Conservation (phyloP, 1,140 invertebrate genomes). For the Drosophila nigrodunni region DNA sequence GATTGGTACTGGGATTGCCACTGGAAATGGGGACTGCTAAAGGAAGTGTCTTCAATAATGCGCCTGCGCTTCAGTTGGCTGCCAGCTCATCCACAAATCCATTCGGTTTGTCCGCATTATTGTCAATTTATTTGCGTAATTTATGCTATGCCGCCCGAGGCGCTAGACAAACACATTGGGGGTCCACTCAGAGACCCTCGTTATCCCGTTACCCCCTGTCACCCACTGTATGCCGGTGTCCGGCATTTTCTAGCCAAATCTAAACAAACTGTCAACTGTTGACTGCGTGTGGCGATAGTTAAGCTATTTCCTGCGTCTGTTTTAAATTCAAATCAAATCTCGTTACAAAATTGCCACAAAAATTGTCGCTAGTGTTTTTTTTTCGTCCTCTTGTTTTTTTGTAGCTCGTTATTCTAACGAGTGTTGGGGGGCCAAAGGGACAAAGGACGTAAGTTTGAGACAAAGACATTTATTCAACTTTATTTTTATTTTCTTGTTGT, state of each 20-base stretch:
- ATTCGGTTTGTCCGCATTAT: constrained; percentile 59
- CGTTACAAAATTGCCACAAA: constrained; percentile 71
- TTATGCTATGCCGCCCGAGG: constrained; percentile 67
- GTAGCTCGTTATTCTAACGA: constrained; percentile 59
- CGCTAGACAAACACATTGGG: constrained; percentile 48
- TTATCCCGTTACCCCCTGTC: background rate
- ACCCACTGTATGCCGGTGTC: too few relatives aligned
- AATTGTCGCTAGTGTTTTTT: constrained; percentile 7
- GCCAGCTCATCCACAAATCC: constrained; percentile 19
- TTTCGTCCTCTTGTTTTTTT: constrained; percentile 12
- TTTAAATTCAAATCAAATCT: constrained; percentile 84
- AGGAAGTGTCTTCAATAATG: background rate
- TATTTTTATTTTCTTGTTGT: background rate
- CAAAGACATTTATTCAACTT: background rate
- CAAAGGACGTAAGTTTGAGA: background rate
- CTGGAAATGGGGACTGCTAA: too few relatives aligned
- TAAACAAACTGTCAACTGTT: constrained; percentile 49
- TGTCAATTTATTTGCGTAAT: constrained; percentile 83
- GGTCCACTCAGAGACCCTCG: constrained; percentile 13
- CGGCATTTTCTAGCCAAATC: background rate
- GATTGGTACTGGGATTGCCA: background rate
- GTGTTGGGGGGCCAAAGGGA: background rate
- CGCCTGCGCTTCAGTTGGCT: constrained; percentile 16
- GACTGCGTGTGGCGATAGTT: constrained; percentile 58
- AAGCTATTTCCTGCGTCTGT: constrained; percentile 66